Conservation (phyloP, 2,113 vertebrate species). For the Mesembrinibis cayennensis region DNA sequence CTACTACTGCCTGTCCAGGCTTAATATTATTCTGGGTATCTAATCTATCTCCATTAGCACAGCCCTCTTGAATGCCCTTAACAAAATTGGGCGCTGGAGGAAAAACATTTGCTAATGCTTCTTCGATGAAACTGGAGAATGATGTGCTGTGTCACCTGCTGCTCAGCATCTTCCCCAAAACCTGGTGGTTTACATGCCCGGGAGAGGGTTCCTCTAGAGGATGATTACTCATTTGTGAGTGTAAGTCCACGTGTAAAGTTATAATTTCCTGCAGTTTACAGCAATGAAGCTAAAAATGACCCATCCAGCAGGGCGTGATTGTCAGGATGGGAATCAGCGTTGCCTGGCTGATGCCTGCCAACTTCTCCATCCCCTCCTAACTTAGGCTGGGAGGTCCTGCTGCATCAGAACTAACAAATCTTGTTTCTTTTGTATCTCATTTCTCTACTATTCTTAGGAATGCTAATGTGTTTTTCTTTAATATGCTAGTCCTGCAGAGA, state of each 20-base stretch:
- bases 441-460: neutral
- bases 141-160: neutral
- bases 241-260: neutral
- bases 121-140: neutral
- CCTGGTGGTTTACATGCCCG: fast-evolving
- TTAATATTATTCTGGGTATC: neutral
- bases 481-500: neutral
- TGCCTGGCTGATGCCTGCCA: neutral
- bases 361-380: neutral
- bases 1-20: neutral
- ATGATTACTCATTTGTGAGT: neutral
- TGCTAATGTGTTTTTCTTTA: neutral
- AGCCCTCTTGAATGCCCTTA: neutral
- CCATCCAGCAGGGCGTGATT: neutral
- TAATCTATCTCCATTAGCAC: neutral
- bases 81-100: neutral
- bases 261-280: neutral
- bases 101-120: neutral
- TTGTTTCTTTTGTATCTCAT: neutral
- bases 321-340: neutral
- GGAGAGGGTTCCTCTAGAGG: neutral
- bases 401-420: neutral
- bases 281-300: neutral
- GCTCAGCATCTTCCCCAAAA: neutral
- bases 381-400: neutral